Evolutionary conservation across 92 coral and sea anemone species (phyloP).

Genomic region (Diadumene lineata): DNA sequence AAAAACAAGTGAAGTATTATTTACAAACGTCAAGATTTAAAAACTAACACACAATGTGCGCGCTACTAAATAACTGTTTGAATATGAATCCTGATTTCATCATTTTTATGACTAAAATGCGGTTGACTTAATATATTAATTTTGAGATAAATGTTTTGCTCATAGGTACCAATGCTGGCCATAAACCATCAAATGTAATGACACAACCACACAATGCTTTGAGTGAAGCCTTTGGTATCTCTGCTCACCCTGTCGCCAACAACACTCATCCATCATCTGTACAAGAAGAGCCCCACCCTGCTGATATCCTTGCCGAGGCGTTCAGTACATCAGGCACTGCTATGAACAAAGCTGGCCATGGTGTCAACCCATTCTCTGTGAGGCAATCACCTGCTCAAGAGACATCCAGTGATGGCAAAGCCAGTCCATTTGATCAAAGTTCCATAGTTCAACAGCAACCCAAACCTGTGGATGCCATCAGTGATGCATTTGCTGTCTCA

Average conservation of each 20-base stretch:
- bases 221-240: background rate
- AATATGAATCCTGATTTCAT: no score
- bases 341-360: background rate
- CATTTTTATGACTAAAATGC: no score
- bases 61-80: no score
- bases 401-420: background rate
- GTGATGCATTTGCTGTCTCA: background rate
- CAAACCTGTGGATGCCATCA: background rate
- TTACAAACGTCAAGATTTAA: no score
- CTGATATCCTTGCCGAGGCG: slow-evolving; percentile 1
- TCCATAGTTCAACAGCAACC: background rate
- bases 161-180: background rate
- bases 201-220: background rate
- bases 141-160: no score
- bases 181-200: background rate
- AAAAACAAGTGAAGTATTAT: no score
- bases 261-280: background rate
- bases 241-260: background rate
- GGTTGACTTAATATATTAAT: no score
- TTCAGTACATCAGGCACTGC: background rate
- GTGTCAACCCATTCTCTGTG: background rate
- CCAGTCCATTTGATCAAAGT: background rate
- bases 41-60: no score
- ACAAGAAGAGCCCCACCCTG: background rate
- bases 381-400: background rate